Base-by-base conservation (phyloP, 2,797 vertebrate species). In the Scolopax bukidnonensis region DNA sequence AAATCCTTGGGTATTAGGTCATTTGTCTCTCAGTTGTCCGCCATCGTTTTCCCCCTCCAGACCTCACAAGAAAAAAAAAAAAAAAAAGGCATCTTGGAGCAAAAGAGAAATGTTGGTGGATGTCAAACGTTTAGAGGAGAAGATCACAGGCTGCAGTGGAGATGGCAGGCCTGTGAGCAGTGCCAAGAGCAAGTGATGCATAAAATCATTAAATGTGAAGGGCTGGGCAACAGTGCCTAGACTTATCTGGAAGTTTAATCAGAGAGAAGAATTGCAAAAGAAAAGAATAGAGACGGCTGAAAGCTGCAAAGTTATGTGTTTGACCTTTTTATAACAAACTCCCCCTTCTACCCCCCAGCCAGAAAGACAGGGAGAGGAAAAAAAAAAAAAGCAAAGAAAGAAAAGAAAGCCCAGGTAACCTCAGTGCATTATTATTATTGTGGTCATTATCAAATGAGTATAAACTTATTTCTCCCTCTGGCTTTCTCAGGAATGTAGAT, bases 201-300 rank as follows among this genome's bases (percentile, higher is more conserved):
- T 96, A 96, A 97, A 97, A 97, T 97, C 96, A 97, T 97, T 97
- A 93, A 96, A 96, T 84, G 96, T 97, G 96, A 98, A 97, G 95
- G 96, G 93, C 96, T 80, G 57, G 93, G 94, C 93, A 97, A 95
- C 88, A 75, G 84, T 97, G 94, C 94, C 96, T 92, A 95, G 95
- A 96, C 94, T 96, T 95, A 96, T 95, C 92, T 94, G 93, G 95
- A 96, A 95, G 87, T 97, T 97, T 97, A 97, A 97, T 97, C 96
- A 97, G 96, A 97, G 94, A 94, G 94, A 95, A 97, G 87, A 92
- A 96, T 94, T 97, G 90, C 95, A 86, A 88, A 97, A 97, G 94
- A 97, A 97, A 97, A 95, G 96, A 96, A 96, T 94, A 96, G 95
- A 98, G 96, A 97, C 87, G 91, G 95, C 95, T 93, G 87, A 87